Evolutionary conservation across 2,113 vertebrate species (phyloP).

Genomic region (Cottus gobio): DNA sequence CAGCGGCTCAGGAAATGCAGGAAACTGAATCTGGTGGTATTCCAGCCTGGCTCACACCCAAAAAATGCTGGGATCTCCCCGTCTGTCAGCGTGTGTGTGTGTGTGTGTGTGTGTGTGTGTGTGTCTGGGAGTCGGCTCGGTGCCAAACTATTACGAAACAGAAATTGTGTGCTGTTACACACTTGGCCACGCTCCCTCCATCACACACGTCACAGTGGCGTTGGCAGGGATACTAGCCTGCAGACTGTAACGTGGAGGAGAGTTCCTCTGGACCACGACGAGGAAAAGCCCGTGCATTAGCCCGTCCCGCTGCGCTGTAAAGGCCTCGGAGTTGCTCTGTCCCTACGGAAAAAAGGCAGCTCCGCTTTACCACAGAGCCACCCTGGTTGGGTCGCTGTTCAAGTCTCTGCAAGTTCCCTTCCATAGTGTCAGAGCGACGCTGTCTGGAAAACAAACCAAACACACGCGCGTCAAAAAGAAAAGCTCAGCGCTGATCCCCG

Average conservation of each 20-base stretch:
- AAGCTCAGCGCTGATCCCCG: too few species aligned
- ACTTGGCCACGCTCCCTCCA: background rate
- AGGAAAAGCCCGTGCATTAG: too few species aligned
- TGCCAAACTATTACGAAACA: slow-evolving; percentile 71
- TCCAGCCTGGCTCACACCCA: slow-evolving; percentile 74
- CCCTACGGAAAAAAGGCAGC: background rate
- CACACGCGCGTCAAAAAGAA: too few species aligned
- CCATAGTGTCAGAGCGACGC: too few species aligned
- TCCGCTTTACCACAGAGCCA: background rate
- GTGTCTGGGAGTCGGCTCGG: slow-evolving; percentile 45
- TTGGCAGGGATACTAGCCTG: background rate
- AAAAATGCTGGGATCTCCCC: slow-evolving; percentile 75
- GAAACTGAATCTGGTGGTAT: slow-evolving; percentile 69
- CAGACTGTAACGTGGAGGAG: too few species aligned
- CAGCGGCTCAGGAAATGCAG: slow-evolving; percentile 62
- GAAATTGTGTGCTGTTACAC: slow-evolving; percentile 51
- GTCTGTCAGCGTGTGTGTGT: slow-evolving; percentile 33
- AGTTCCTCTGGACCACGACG: too few species aligned
- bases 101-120: slow-evolving; percentile 18
- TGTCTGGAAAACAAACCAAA: too few species aligned
- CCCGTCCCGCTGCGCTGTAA: too few species aligned
- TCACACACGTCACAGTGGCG: background rate
- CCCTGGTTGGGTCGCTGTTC: background rate
- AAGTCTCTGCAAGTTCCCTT: background rate
- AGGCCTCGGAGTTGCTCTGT: too few species aligned